phyloP scores from a whole-genome alignment of 1,140 invertebrate species.

The Ips nitidus region DNA sequence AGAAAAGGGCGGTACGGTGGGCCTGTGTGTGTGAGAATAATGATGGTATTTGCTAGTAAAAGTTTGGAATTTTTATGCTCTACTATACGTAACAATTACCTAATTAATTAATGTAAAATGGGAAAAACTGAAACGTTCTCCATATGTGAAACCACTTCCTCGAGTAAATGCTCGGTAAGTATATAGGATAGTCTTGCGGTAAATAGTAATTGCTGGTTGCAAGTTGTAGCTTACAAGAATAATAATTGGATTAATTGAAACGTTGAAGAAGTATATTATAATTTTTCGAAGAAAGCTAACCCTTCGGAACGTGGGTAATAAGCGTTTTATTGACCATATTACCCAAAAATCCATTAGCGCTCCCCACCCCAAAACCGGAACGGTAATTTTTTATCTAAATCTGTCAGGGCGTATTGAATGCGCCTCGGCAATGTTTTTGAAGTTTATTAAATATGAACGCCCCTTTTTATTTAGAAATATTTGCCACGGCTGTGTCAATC shows the following conservation, averaged over 20 bases:
- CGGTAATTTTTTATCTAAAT: constrained; percentile 29
- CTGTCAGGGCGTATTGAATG: constrained; percentile 33
- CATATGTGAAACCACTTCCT: constrained; percentile 39
- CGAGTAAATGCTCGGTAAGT: constrained; percentile 31
- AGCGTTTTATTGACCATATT: constrained; percentile 29
- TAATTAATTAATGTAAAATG: too few species aligned
- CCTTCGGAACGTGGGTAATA: too few species aligned
- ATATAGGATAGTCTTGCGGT: not conserved
- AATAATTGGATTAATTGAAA: too few species aligned
- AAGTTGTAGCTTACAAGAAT: too few species aligned
- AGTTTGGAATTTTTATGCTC: not conserved
- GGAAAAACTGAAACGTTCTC: constrained; percentile 19
- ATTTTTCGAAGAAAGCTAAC: too few species aligned
- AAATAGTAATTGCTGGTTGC: too few species aligned
- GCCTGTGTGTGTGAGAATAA: constrained; percentile 32
- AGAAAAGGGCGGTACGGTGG: constrained; percentile 41
- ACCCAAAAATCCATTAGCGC: constrained; percentile 28
- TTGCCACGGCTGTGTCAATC: constrained; percentile 39
- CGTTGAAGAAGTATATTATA: too few species aligned
- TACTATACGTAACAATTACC: too few species aligned
- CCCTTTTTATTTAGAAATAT: constrained; percentile 41
- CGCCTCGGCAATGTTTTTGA: constrained; percentile 35
- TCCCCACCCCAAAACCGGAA: constrained; percentile 15
- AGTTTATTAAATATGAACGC: constrained; percentile 40
- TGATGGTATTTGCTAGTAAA: constrained; percentile 5